A percentile compares a stretch with the other conserved stretches of the same genome.
Conservation (phyloP, 1,140 invertebrate genomes). For the Samia ricini region DNA sequence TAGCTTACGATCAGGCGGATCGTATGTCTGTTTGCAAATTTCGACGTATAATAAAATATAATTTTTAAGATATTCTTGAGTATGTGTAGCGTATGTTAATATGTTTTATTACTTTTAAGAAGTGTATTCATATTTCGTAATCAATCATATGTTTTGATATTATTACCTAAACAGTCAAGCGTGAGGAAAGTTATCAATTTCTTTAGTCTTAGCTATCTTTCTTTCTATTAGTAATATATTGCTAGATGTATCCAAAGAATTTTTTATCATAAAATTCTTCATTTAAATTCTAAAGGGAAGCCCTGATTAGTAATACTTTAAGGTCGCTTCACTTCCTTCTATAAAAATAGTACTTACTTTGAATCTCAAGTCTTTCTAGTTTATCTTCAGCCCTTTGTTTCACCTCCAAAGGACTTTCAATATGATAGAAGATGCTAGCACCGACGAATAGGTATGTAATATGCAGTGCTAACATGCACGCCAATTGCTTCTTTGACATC, state of each 20-base stretch:
- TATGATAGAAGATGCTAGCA: conserved; percentile 87
- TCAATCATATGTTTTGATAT: too few relatives aligned
- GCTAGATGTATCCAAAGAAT: neutral
- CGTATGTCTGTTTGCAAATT: too few relatives aligned
- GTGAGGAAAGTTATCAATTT: too few relatives aligned
- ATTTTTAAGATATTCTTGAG: too few relatives aligned
- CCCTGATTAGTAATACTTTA: neutral
- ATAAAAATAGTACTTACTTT: conserved; percentile 79
- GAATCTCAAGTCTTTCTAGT: conserved; percentile 82
- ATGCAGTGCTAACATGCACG: conserved; percentile 85
- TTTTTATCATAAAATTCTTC: neutral
- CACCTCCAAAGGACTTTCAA: conserved; percentile 84
- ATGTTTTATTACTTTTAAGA: too few relatives aligned
- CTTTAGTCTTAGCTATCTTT: too few relatives aligned
- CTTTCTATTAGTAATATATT: too few relatives aligned
- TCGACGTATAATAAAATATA: too few relatives aligned
- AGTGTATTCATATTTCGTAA: too few relatives aligned
- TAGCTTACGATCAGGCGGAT: too few relatives aligned
- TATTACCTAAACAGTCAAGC: too few relatives aligned
- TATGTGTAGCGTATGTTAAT: too few relatives aligned
- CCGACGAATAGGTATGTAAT: conserved; percentile 87
- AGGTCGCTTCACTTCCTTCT: neutral
- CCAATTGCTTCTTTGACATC: conserved; percentile 90
- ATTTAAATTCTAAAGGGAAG: neutral
- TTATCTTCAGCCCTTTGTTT: conserved; percentile 77